Percentiles rank a stretch among this genome's conserved stretches.
phyloP scores from a whole-genome alignment of 2,888 invertebrate species.

The Hedychridium roseum region DNA sequence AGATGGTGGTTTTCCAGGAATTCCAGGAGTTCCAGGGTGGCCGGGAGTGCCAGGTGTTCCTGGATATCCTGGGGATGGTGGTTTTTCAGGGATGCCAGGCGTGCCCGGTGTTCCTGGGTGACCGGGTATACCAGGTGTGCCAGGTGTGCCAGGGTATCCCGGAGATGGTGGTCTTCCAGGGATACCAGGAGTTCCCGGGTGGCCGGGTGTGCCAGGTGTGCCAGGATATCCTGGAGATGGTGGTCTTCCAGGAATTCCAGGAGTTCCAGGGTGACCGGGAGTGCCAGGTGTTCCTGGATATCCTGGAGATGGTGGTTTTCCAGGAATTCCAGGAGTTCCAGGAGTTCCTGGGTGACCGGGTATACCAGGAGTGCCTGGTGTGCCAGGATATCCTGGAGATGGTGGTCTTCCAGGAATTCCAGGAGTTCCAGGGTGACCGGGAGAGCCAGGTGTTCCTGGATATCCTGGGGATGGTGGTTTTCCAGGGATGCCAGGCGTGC shows the following conservation, averaged over 20 bases:
- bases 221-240: too few species aligned
- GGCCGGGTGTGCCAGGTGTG: too few species aligned
- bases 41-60: conserved; percentile 19
- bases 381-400: conserved; percentile 31
- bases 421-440: conserved; percentile 1
- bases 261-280: too few species aligned
- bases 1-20: conserved; percentile 16
- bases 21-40: conserved; percentile 24
- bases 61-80: conserved; percentile 43
- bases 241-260: too few species aligned
- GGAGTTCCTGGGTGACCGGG: conserved; percentile 28
- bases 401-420: conserved; percentile 24
- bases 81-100: conserved; percentile 9
- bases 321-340: conserved; percentile 25
- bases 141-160: conserved; percentile 2
- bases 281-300: too few species aligned
- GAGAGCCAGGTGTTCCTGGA: conserved; percentile 25
- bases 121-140: too few species aligned
- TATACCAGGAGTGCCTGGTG: not conserved
- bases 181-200: too few species aligned
- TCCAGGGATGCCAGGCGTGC: conserved; percentile 18
- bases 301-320: conserved; percentile 14
- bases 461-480: conserved; percentile 21
- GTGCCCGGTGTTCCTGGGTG: conserved; percentile 21
- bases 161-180: not conserved